Percentiles rank a stretch among this genome's conserved stretches.
These are phyloP conservation scores for Nomada goodeniana DNA, from an alignment of 2,888 invertebrate species.

Conservation along the genomic window DNA sequence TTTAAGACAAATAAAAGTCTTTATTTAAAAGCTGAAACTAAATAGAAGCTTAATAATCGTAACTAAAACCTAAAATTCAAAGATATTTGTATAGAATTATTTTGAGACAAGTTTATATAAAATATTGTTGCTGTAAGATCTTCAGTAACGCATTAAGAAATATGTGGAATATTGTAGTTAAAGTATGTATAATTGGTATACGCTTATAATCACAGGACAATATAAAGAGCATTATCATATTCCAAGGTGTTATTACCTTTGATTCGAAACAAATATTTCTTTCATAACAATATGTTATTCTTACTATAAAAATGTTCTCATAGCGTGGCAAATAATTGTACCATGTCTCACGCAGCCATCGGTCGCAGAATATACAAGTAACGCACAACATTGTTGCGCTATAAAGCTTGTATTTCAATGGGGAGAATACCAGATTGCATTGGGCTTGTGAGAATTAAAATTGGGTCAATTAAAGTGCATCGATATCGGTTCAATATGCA, in stretches of 20 bases:
- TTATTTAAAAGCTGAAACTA: slow-evolving; percentile 2
- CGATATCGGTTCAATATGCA: slow-evolving; percentile 1
- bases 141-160: not conserved
- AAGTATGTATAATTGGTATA: slow-evolving; percentile 34
- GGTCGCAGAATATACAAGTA: slow-evolving; percentile 9
- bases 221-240: not conserved
- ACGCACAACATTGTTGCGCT: slow-evolving; percentile 6
- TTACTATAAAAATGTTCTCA: too few relatives aligned
- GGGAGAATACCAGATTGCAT: slow-evolving; percentile 9
- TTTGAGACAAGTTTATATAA: not conserved
- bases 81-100: not conserved
- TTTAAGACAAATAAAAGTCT: not conserved
- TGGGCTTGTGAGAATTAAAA: slow-evolving; percentile 12
- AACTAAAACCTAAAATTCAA: slow-evolving; percentile 13
- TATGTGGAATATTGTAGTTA: not conserved
- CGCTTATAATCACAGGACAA: slow-evolving; percentile 4
- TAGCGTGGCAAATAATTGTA: not conserved
- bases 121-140: not conserved
- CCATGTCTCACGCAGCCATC: not conserved
- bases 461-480: slow-evolving; percentile 35
- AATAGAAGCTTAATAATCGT: slow-evolving; percentile 1
- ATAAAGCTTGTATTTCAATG: not conserved
- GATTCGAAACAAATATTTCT: not conserved
- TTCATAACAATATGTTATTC: not conserved
- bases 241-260: not conserved